Evolutionary conservation across 1,140 invertebrate genomes (phyloP).

Genomic region (Drosophila ironensis): DNA sequence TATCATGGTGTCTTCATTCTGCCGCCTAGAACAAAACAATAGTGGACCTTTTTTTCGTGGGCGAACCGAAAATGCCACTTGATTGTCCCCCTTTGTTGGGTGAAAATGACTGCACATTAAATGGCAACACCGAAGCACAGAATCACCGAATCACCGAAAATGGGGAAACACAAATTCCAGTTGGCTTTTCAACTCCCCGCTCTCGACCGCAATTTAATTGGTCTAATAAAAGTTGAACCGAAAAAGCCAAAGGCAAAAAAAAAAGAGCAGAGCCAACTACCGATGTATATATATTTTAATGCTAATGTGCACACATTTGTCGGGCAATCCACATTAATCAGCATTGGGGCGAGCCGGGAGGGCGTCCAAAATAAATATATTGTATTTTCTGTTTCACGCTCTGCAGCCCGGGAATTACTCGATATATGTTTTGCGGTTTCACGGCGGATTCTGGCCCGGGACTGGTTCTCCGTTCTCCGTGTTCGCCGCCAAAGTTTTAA

Average conservation of each 20-base stretch:
- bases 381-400: conserved; percentile 10
- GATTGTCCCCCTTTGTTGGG: conserved; percentile 53
- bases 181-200: conserved; percentile 15
- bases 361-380: conserved; percentile 19
- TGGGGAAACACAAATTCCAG: conserved; percentile 17
- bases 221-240: conserved; percentile 71
- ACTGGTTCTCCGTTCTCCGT: not conserved
- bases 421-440: conserved; percentile 60
- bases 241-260: no score
- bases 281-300: conserved; percentile 51
- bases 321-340: conserved; percentile 70
- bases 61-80: conserved; percentile 7
- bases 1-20: conserved; percentile 53
- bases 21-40: conserved; percentile 44
- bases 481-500: conserved; percentile 24
- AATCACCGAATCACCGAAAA: no score
- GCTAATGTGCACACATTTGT: conserved; percentile 77
- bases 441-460: not conserved
- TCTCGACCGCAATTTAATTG: conserved; percentile 71
- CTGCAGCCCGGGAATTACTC: conserved; percentile 48
- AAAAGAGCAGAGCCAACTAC: not conserved
- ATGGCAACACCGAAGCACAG: conserved; percentile 53
- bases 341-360: conserved; percentile 47
- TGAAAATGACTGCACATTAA: conserved; percentile 76
- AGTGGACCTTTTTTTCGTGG: not conserved